Base-by-base conservation (phyloP, 2,888 invertebrate genomes). In the Mythimna loreyi region DNA sequence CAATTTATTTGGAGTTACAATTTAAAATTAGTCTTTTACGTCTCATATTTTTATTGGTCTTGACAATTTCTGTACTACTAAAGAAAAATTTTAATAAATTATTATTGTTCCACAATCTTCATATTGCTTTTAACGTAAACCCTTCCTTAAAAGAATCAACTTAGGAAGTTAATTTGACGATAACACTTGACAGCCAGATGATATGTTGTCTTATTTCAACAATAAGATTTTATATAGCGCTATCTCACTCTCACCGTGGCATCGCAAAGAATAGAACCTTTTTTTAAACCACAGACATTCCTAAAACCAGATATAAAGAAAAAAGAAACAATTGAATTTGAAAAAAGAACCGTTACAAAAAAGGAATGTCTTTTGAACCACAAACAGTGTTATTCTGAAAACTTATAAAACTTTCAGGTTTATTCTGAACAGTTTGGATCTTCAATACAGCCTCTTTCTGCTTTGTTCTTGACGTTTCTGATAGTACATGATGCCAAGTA, bases 401-500 rank as follows among this genome's bases (percentile, higher is more conserved):
- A 62, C 25, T 72, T 13, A 40, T 61, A 47, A 40, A n/a, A n/a
- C n/a, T n/a, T n/a, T n/a, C 21, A 62, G 21, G 28, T 3, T 52
- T 25, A 36, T 55, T 57, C 23, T 36, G 21, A 68, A 53, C 21
- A 40, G 30, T 19, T 57, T 43, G 49, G 16, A 40, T 53, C 25
- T 62, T 92, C 88, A 96, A 82, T 96, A 96, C 40, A 99, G 98
- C 86, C 99, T 97, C 94, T 99, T 99, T 86, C 98, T 97, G 72
- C 97, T 97, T 81, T 98, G 97, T 89, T 99, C 98, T 90, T 98
- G 98, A 72, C 98, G 97, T 90, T 99, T 99, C 91, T 99, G 98
- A 91, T 99, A 99, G 91, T 98, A 98, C 96, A 99, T 98, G 75
- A 99, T 98, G 36, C 98, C 99, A 65, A 99, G 97, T 4, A 99